phyloP scores from a whole-genome alignment of 92 coral and sea anemone genomes.

The Porites evermanni region DNA sequence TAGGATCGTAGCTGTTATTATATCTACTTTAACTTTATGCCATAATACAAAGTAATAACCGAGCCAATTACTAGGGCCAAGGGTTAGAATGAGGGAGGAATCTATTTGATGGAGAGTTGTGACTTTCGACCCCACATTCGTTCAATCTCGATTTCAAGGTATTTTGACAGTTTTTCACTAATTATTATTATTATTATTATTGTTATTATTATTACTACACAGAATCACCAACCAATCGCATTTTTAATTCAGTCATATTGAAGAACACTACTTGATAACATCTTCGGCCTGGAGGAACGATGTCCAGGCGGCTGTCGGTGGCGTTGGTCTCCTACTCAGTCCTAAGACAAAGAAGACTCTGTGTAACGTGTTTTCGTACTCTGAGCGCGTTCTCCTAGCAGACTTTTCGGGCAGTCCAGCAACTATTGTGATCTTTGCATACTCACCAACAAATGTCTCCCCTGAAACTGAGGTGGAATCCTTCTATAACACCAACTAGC shows the following conservation, averaged over 20 bases:
- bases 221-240: not conserved
- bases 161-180: no score
- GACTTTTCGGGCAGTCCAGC: not conserved
- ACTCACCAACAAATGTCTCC: not conserved
- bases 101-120: no score
- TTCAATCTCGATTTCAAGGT: no score
- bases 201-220: not conserved
- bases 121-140: no score
- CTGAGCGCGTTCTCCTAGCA: not conserved
- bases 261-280: not conserved
- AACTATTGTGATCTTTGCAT: not conserved
- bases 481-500: no score
- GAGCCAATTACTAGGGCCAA: no score
- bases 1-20: no score
- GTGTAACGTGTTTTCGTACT: not conserved
- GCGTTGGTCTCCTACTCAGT: not conserved
- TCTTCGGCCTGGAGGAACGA: not conserved
- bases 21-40: no score
- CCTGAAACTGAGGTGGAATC: not conserved
- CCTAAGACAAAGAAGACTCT: not conserved
- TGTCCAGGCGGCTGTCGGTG: not conserved
- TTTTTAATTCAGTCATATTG: not conserved
- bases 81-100: no score
- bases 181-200: no score
- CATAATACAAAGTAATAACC: no score